Evolutionary conservation across 2,888 invertebrate genomes (phyloP).

Genomic region (Drosophila pegasa): DNA sequence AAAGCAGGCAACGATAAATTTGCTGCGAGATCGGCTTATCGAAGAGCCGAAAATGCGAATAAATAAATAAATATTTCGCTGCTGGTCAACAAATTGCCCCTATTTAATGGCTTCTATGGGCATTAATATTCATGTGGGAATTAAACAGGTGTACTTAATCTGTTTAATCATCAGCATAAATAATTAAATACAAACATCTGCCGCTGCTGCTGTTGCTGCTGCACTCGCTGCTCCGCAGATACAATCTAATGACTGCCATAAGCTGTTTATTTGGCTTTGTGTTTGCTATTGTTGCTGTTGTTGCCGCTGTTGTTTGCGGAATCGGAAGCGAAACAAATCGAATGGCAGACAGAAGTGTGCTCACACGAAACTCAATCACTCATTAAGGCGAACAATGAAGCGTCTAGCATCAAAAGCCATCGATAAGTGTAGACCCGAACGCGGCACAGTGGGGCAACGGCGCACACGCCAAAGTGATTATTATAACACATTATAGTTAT

Average conservation of each 20-base stretch:
- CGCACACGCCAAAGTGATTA: not conserved
- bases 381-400: constrained; percentile 71
- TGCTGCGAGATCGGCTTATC: not conserved
- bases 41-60: not conserved
- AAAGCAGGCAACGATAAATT: constrained; percentile 44
- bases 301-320: constrained; percentile 31
- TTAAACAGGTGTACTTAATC: constrained; percentile 19
- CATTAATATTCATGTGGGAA: constrained; percentile 44
- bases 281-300: not conserved
- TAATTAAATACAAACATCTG: constrained; percentile 56
- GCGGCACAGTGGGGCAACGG: constrained; percentile 32
- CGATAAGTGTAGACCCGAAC: constrained; percentile 31
- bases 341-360: constrained; percentile 54
- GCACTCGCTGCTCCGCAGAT: constrained; percentile 39
- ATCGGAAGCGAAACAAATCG: constrained; percentile 76
- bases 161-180: constrained; percentile 45
- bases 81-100: not conserved
- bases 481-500: not conserved
- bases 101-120: constrained; percentile 1
- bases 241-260: constrained; percentile 67
- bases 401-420: constrained; percentile 54
- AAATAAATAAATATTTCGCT: constrained; percentile 6
- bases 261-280: constrained; percentile 23
- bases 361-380: constrained; percentile 62
- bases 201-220: constrained; percentile 19